Evolutionary conservation across 2,113 vertebrate species (phyloP), one percentile per base, ranked within the genome.

Genomic region (Cricetomys ansorgei): DNA sequence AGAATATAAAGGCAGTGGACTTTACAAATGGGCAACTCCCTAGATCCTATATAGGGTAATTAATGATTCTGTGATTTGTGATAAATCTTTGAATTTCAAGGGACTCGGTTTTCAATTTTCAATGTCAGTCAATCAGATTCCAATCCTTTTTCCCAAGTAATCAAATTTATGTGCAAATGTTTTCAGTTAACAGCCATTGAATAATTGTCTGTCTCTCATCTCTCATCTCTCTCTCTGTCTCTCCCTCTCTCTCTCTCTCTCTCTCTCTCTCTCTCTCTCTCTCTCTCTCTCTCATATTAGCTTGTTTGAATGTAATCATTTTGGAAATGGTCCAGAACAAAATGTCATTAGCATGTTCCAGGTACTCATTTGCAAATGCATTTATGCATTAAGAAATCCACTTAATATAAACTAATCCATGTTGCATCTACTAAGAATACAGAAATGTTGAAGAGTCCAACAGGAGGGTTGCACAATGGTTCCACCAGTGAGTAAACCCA

Each of bases 101-200:
- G 89, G 97, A 98, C 93, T 94, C 89, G 94, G 0, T 96, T 98
- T 98, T 98, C 96, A 92, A 55, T 98, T 97, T 98, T 91, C 4
- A 31, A n/a, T 98, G 97, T 80, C 45, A 90, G 94, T 93, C 93
- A 96, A 83, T 98, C 83, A 96, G 75, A 95, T 93, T 98, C 98
- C 88, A 94, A 73, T 96, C 97, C 91, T 69, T 37, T 98, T 97
- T 98, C 91, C 89, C n/a, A 95, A 94, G 92, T 95, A 98, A 97
- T 98, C 96, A 96, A 87, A 87, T 97, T 97, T 96, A 96, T 94
- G 97, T 97, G 88, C 65, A 97, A 98, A 97, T 95, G 76, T 91
- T 98, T 97, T 92, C n/a, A 97, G 94, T 98, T 97, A 97, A 89
- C 3, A 40, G 34, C 34, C 91, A 10, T 94, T 97, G 96, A 94